A percentile compares a stretch with the other conserved stretches of the same genome.
Evolutionary conservation across 2,888 invertebrate genomes (phyloP).

Genomic region (Tyria jacobaeae): DNA sequence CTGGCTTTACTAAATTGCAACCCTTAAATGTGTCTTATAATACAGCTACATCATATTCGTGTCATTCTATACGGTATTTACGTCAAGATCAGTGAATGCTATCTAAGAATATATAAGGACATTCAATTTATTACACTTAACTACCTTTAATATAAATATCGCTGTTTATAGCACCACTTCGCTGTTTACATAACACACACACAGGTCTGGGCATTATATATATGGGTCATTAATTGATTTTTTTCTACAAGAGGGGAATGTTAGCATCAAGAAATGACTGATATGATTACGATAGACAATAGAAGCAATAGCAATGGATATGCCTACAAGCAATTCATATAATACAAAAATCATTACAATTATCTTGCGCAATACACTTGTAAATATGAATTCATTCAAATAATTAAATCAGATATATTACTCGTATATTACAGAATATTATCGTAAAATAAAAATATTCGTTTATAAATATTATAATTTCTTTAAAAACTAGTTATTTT

Average conservation of each 20-base stretch:
- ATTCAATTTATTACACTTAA: conserved; percentile 33
- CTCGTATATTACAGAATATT: conserved; percentile 74
- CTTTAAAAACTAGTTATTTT: conserved; percentile 64
- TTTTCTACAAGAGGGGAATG: conserved; percentile 54
- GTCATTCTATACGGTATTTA: conserved; percentile 29
- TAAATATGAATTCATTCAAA: conserved; percentile 76
- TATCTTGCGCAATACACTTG: conserved; percentile 64
- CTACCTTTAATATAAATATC: conserved; percentile 43
- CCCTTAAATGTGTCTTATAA: conserved; percentile 27
- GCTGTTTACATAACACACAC: conserved; percentile 37
- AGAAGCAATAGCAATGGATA: conserved; percentile 63
- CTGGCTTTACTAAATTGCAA: no score
- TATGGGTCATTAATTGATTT: conserved; percentile 30
- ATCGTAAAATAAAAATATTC: conserved; percentile 72
- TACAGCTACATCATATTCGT: conserved; percentile 24
- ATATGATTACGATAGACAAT: conserved; percentile 55
- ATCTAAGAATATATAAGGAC: conserved; percentile 25
- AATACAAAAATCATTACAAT: conserved; percentile 63
- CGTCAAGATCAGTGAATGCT: conserved; percentile 3
- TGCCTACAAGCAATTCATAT: conserved; percentile 67
- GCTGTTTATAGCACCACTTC: conserved; percentile 52
- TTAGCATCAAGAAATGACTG: conserved; percentile 53
- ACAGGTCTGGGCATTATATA: conserved; percentile 24
- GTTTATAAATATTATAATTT: conserved; percentile 73
- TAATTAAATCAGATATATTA: conserved; percentile 78